These are phyloP conservation scores for Silurus lanzhouensis DNA, from an alignment of 2,797 vertebrate genomes.

Conservation along the genomic window DNA sequence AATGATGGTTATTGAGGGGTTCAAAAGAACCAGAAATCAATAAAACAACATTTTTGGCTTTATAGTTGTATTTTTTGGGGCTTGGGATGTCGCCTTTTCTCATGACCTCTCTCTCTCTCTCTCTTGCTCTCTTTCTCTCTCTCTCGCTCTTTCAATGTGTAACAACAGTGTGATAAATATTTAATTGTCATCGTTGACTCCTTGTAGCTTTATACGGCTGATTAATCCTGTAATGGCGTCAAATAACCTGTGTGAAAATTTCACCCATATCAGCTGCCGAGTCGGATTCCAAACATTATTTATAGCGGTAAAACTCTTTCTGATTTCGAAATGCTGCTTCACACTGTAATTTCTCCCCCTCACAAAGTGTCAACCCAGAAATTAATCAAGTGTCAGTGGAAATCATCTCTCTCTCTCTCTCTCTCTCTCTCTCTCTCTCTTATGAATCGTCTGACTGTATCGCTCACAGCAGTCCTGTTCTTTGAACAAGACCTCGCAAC, in stretches of 20 bases:
- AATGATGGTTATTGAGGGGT: background rate
- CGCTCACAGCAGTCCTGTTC: background rate
- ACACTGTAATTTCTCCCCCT: background rate
- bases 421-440: background rate
- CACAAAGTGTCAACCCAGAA: slow-evolving; percentile 1
- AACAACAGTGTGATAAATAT: background rate
- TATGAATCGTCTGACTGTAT: slow-evolving; percentile 16
- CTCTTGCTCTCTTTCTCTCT: background rate
- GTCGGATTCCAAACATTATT: background rate
- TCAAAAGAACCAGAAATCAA: background rate
- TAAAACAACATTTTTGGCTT: background rate
- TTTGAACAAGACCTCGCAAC: slow-evolving; percentile 42
- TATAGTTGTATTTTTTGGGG: background rate
- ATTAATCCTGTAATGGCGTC: background rate
- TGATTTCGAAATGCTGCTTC: background rate
- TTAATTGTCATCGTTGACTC: background rate
- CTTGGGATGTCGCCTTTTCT: background rate
- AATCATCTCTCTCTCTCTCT: slow-evolving; percentile 8
- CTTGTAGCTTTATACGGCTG: background rate
- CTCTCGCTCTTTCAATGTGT: background rate
- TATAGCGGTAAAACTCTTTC: background rate
- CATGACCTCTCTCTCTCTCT: background rate
- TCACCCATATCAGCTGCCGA: background rate
- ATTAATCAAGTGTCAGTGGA: slow-evolving; percentile 6
- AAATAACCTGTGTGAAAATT: background rate